Base-by-base conservation (phyloP, 2,888 invertebrate species). In the Meteorus colon region DNA sequence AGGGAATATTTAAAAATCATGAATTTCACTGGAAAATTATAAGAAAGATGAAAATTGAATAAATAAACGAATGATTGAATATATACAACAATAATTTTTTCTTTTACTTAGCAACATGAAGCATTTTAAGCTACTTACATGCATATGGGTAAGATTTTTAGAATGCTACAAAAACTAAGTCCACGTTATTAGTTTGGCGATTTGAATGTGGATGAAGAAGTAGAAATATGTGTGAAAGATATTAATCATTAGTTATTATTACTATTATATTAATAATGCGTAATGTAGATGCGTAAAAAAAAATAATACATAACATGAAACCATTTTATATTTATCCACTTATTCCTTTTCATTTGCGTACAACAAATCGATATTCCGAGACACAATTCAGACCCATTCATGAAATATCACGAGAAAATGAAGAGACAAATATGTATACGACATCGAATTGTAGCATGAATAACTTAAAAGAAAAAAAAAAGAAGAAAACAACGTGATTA, bases 21-120 rank as follows among this genome's bases (percentile, higher is more conserved):
- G 4, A 41, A 41, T 41, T 41, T 10, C 12, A 41, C 12, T 41
- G 41, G 41, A 41, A 41, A 41, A 12, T 41, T 10, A 34, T 8
- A 34, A 12, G 41, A 12, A 12, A 41, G 0, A 41, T 12, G 12
- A 41, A 12, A 1, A 12, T 12, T 12, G 31, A 19, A 48, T 16
- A n/a, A n/a, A 65, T 16, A 34, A n/a, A 37, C 10, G 10, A 6
- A 34, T 37, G 14, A 24, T 37, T 70, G n/a, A 5, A 31, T 45
- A 48, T 14, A 14, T 67, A 27, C n/a, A 37, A 24, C 2, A 31
- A 68, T 10, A 34, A 34, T 8, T 34, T 34, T 34, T 67, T 59
- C 55, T 19, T 70, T 70, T 59, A 59, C 69, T 70, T 59, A 24
- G 59, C 66, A 59, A 59, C 65, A n/a, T 63, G 27, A 60, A 51